A percentile compares a stretch with the other conserved stretches of the same genome.
These are phyloP conservation scores for Frankliniella fusca DNA, from an alignment of 2,888 invertebrate genomes.

Conservation along the genomic window DNA sequence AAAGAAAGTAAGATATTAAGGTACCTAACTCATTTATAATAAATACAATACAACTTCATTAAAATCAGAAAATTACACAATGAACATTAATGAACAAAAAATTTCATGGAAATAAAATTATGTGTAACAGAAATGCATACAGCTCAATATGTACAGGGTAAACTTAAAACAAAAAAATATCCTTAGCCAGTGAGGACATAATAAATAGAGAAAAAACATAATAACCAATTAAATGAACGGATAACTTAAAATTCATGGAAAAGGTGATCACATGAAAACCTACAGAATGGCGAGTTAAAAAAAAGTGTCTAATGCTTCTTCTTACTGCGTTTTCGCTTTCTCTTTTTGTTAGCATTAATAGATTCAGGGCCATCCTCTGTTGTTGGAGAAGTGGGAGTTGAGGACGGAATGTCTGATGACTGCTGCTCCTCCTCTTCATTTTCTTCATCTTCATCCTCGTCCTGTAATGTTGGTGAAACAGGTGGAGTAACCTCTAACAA, in stretches of 20 bases:
- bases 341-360: neutral
- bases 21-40: neutral
- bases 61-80: neutral
- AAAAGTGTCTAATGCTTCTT: neutral
- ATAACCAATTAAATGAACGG: neutral
- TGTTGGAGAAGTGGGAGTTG: constrained; percentile 32
- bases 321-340: neutral
- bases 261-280: neutral
- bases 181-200: neutral
- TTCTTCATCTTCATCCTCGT: constrained; percentile 32
- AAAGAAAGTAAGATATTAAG: neutral
- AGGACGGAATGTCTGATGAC: constrained; percentile 31
- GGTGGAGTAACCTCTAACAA: constrained; percentile 52
- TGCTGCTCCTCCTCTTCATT: constrained; percentile 25
- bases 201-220: constrained; percentile 11
- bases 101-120: constrained; percentile 7
- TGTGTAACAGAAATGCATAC: neutral
- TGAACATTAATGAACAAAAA: neutral
- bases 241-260: neutral
- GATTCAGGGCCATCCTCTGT: constrained; percentile 5
- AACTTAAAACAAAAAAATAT: neutral
- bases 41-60: constrained; percentile 13
- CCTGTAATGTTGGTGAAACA: constrained; percentile 52
- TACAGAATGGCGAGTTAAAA: neutral
- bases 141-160: neutral